Evolutionary conservation across 2,888 invertebrate species (phyloP).

Genomic region (Nebria salina): DNA sequence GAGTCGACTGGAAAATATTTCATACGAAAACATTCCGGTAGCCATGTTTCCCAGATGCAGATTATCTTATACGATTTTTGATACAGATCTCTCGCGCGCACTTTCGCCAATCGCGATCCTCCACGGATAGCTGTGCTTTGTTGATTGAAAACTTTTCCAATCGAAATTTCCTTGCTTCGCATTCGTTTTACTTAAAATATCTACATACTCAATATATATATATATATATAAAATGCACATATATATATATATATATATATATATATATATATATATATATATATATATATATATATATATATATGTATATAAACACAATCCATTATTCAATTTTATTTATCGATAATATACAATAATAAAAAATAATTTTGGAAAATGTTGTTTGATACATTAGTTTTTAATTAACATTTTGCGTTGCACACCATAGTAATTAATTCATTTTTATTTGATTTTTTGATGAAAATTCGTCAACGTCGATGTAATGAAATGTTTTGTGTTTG

Average conservation of each 20-base stretch:
- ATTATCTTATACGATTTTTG: slow-evolving; percentile 27
- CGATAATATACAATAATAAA: not conserved
- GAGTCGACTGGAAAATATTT: slow-evolving; percentile 24
- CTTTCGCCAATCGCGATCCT: not conserved
- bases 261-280: slow-evolving; percentile 10
- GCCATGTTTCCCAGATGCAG: slow-evolving; percentile 13
- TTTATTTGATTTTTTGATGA: not conserved
- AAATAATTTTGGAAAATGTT: not conserved
- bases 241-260: slow-evolving; percentile 14
- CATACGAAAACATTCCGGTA: slow-evolving; percentile 10
- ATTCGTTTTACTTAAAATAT: slow-evolving; percentile 11
- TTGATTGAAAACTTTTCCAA: slow-evolving; percentile 17
- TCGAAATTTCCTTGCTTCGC: not conserved
- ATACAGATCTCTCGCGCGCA: slow-evolving; percentile 14
- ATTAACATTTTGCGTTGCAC: not conserved
- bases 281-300: slow-evolving; percentile 7
- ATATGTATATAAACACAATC: not conserved
- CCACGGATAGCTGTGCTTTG: slow-evolving; percentile 2
- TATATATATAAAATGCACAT: not conserved
- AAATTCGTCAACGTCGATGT: too few relatives aligned
- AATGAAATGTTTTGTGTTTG: not conserved
- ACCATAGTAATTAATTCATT: not conserved
- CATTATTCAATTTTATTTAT: not conserved
- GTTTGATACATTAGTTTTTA: not conserved
- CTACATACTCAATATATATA: not conserved